These are phyloP conservation scores for Drosophila bunnanda DNA, from an alignment of 2,888 invertebrate species.

Conservation along the genomic window DNA sequence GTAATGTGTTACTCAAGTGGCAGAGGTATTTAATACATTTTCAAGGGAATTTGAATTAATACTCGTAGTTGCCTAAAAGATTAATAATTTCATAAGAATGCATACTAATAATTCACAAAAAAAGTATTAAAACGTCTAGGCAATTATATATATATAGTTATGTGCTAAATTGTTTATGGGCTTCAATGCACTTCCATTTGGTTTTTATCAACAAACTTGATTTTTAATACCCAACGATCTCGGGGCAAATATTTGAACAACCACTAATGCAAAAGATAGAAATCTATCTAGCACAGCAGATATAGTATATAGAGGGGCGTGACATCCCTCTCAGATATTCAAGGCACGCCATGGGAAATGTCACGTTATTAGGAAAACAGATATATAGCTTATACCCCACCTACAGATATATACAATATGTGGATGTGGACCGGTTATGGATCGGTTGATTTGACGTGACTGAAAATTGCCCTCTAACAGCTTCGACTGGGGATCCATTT, in stretches of 20 bases:
- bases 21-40: neutral
- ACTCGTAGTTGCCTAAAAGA: too few relatives aligned
- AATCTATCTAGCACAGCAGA: slow-evolving; percentile 47
- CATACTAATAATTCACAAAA: neutral
- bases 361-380: slow-evolving; percentile 40
- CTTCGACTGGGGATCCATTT: slow-evolving; percentile 69
- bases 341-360: slow-evolving; percentile 65
- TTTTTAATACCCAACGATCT: slow-evolving; percentile 35
- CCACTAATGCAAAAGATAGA: slow-evolving; percentile 65
- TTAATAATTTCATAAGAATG: neutral
- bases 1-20: slow-evolving; percentile 15
- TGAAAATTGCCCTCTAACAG: slow-evolving; percentile 70
- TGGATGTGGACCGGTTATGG: slow-evolving; percentile 27
- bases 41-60: neutral
- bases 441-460: slow-evolving; percentile 60
- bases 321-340: slow-evolving; percentile 40
- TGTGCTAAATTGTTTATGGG: slow-evolving; percentile 27
- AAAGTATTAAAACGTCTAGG: neutral
- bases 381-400: slow-evolving; percentile 41
- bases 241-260: slow-evolving; percentile 56
- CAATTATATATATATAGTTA: slow-evolving; percentile 9
- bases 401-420: slow-evolving; percentile 13
- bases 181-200: slow-evolving; percentile 45
- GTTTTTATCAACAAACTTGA: slow-evolving; percentile 16
- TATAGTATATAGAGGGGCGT: slow-evolving; percentile 47